A percentile compares a stretch with the other conserved stretches of the same genome.
Conservation (phyloP, 2,113 vertebrate species). For the Ammodytes dubius region DNA sequence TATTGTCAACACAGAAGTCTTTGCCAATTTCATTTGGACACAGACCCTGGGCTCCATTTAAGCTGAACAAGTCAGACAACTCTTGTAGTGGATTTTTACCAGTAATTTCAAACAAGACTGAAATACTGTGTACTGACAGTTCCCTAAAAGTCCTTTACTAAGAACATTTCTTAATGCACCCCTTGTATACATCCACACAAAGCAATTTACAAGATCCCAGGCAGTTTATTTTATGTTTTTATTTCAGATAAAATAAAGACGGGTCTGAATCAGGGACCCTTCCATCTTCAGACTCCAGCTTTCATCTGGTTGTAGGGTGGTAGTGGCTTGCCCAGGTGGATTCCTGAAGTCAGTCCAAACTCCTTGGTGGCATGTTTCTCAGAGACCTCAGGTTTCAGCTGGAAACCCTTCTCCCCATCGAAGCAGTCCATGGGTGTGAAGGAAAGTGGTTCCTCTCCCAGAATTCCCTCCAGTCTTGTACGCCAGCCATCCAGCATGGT, state of each 20-base stretch:
- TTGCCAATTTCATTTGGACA: too few relatives aligned
- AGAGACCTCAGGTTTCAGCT: conserved; percentile 79
- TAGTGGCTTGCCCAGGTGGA: conserved; percentile 83
- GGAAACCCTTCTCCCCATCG: conserved; percentile 78
- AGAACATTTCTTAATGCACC: too few relatives aligned
- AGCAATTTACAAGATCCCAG: background rate
- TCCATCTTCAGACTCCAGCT: conserved; percentile 49
- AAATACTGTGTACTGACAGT: too few relatives aligned
- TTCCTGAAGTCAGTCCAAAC: conserved; percentile 83
- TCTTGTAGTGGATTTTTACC: too few relatives aligned
- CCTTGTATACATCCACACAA: too few relatives aligned
- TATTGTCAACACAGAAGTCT: too few relatives aligned
- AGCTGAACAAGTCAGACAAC: too few relatives aligned
- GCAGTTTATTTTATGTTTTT: conserved; percentile 3
- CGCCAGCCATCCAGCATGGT: conserved; percentile 77
- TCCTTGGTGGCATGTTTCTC: conserved; percentile 74
- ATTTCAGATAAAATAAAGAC: background rate
- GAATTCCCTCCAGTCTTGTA: conserved; percentile 61
- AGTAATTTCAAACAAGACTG: too few relatives aligned
- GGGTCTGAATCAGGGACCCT: background rate
- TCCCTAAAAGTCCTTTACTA: too few relatives aligned
- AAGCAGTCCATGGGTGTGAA: conserved; percentile 83
- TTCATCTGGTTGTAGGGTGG: conserved; percentile 83
- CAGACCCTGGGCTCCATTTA: too few relatives aligned
- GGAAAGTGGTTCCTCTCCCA: conserved; percentile 62